Evolutionary conservation across 2,888 invertebrate species (phyloP).

Genomic region (Noctua fimbriata): DNA sequence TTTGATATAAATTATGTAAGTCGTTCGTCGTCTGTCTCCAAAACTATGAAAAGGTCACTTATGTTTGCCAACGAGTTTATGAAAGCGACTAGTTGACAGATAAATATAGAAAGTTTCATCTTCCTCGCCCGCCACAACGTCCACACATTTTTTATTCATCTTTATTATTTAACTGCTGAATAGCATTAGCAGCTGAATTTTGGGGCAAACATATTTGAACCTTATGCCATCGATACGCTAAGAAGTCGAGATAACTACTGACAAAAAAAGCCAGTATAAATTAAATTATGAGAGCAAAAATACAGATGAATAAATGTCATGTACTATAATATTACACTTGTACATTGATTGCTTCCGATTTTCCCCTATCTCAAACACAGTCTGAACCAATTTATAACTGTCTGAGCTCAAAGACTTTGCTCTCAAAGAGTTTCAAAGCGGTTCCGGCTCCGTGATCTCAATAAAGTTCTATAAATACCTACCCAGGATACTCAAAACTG

Average conservation of each 20-base stretch:
- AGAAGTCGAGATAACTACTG: not conserved
- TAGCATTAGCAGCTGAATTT: not conserved
- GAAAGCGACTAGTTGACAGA: not conserved
- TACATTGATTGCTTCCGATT: conserved; percentile 4
- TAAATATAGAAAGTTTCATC: not conserved
- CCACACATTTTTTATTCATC: not conserved
- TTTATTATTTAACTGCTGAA: not conserved
- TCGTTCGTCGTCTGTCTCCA: no score
- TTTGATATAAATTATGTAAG: conserved; percentile 19
- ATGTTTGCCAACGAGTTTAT: not conserved
- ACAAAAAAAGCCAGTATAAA: not conserved
- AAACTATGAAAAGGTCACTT: conserved; percentile 9
- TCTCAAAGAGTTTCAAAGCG: conserved; percentile 21
- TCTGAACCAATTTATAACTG: not conserved
- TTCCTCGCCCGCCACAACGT: not conserved
- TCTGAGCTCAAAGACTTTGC: conserved; percentile 28
- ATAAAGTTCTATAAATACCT: conserved; percentile 10
- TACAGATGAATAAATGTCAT: not conserved
- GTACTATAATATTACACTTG: no score
- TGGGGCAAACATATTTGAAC: not conserved
- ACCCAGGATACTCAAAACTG: conserved; percentile 3
- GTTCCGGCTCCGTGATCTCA: conserved; percentile 16
- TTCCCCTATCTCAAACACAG: not conserved
- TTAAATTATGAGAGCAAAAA: not conserved
- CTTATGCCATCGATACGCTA: not conserved